Base-by-base conservation (phyloP, 2,888 invertebrate species). In the Leptinotarsa rubiginosa region DNA sequence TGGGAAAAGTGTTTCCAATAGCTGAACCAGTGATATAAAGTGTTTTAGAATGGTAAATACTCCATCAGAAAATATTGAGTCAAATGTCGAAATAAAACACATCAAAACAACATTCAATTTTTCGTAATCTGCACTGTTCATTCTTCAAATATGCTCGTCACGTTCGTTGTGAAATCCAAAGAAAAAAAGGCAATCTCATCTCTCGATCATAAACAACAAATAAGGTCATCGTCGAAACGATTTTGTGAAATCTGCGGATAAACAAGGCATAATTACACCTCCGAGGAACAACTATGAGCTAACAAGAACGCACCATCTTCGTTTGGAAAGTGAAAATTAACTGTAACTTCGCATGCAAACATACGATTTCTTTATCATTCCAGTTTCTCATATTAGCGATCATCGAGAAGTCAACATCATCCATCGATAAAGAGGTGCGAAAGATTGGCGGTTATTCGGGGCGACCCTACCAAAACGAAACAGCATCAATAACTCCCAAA, bases 251-350 rank as follows among this genome's bases (percentile, higher is more conserved):
- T 69, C 69, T 31, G 56, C 54, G 31, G 56, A 69, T 62, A 31
- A 62, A 70, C 49, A 62, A 47, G 31, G 62, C 12, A 72, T 73
- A 66, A 73, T 73, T 73, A 52, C 41, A 66, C 12, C 31, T 25
- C 50, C 22, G n/a, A 47, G 49, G 22, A 56, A 52, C 64, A 41
- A 49, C 69, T 65, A 70, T 70, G 66, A 70, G 47, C 70, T 67
- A 59, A 74, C 22, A 67, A 52, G 41, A 70, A 68, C 54, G 64
- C 54, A 64, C 31, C 67, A 56, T 67, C 67, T 54, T 67, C 15
- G 31, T 65, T 74, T 67, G 74, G 75, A 77, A 74, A 75, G 75
- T 70, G 70, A 75, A 77, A 75, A 79, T 78, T 77, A 70, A 78
- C 69, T 31, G 66, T 56, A 66, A 73, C 76, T 77, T 71, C 72